Conservation (phyloP, 2,888 invertebrate species). For the Drosophila yooni region DNA sequence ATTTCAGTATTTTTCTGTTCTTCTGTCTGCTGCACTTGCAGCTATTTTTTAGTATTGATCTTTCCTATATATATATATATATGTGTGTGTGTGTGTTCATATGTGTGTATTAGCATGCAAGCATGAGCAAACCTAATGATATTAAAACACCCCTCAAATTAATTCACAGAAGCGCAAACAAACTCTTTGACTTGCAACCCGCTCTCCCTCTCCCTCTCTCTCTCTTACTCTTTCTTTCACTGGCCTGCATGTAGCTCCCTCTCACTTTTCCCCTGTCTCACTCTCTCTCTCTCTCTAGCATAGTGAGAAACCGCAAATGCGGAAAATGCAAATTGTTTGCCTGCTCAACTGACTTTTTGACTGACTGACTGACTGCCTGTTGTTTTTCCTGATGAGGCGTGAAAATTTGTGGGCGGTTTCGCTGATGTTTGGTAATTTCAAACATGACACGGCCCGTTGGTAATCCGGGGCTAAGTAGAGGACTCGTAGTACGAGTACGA, state of each 20-base stretch:
- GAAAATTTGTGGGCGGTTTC: slow-evolving; percentile 74
- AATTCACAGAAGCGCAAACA: slow-evolving; percentile 68
- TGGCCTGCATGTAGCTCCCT: not conserved
- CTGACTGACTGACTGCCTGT: slow-evolving; percentile 19
- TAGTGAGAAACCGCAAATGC: slow-evolving; percentile 72
- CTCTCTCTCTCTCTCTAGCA: slow-evolving; percentile 29
- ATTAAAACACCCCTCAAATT: slow-evolving; percentile 81
- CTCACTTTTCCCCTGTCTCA: not conserved
- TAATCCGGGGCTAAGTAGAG: slow-evolving; percentile 50
- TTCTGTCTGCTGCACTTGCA: not conserved
- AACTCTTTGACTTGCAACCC: slow-evolving; percentile 16
- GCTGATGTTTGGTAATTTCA: slow-evolving; percentile 57
- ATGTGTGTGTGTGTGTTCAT: too few relatives aligned
- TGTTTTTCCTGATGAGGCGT: slow-evolving; percentile 66
- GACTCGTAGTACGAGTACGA: not conserved
- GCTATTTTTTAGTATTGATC: not conserved
- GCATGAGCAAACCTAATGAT: slow-evolving; percentile 70
- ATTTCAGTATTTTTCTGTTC: not conserved
- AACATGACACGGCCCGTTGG: slow-evolving; percentile 32
- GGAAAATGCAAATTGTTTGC: slow-evolving; percentile 74
- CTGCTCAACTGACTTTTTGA: slow-evolving; percentile 16
- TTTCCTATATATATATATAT: not conserved
- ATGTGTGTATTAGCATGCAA: not conserved
- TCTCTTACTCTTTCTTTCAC: not conserved
- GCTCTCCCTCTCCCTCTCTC: slow-evolving; percentile 1